Evolutionary conservation across 2,888 invertebrate species (phyloP).

Genomic region (Tryphoninae sp.): DNA sequence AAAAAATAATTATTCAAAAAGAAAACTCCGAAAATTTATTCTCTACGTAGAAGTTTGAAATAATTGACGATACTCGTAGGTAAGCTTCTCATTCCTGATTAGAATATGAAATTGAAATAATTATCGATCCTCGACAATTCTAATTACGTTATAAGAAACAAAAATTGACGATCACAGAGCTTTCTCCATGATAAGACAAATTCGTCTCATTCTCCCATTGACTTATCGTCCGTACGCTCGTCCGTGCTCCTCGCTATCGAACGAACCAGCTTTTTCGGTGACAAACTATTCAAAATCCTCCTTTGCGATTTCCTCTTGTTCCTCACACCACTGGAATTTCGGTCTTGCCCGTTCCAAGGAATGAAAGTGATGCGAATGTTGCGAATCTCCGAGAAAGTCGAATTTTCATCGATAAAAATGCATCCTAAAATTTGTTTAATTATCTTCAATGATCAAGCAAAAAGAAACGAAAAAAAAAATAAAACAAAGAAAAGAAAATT

Average conservation of each 20-base stretch:
- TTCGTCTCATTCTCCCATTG: not conserved
- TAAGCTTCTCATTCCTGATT: not conserved
- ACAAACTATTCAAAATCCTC: constrained; percentile 11
- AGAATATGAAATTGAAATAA: not conserved
- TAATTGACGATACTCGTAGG: not conserved
- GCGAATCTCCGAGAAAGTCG: constrained; percentile 47
- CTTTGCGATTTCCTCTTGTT: constrained; percentile 1
- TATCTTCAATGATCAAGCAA: not conserved
- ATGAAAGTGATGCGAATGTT: constrained; percentile 48
- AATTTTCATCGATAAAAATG: constrained; percentile 12
- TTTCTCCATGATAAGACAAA: constrained; percentile 11
- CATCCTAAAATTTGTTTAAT: not conserved
- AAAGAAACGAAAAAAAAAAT: not conserved
- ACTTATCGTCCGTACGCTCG: not conserved
- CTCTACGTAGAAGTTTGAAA: not conserved
- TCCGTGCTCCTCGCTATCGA: constrained; percentile 12
- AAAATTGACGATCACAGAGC: not conserved
- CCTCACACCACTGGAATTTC: not conserved
- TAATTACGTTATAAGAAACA: not conserved
- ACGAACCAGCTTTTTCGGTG: constrained; percentile 10
- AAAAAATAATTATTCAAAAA: too few species aligned
- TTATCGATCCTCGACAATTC: not conserved
- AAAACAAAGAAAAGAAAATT: constrained; percentile 27
- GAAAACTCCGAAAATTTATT: not conserved
- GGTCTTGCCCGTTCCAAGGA: constrained; percentile 2